Evolutionary conservation across 2,888 invertebrate genomes (phyloP).

Genomic region (Prosapia bicincta): DNA sequence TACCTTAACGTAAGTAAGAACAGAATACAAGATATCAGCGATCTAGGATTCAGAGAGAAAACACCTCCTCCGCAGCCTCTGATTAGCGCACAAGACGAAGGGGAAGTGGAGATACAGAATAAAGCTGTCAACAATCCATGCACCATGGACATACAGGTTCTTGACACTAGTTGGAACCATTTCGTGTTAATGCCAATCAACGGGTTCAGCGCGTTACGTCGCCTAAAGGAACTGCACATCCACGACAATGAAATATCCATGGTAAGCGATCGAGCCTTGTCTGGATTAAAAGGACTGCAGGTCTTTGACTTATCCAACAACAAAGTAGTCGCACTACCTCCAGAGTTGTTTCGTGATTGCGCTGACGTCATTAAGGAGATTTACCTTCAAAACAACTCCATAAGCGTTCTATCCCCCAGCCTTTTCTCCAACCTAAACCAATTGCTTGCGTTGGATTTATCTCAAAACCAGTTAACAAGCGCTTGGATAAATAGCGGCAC

Average conservation of each 20-base stretch:
- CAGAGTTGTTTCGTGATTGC: constrained; percentile 77
- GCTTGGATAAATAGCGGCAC: constrained; percentile 82
- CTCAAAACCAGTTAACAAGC: constrained; percentile 80
- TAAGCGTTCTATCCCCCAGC: constrained; percentile 79
- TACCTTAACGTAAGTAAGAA: constrained; percentile 83
- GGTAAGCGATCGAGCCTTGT: constrained; percentile 79
- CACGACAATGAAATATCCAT: constrained; percentile 87
- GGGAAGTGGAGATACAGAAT: constrained; percentile 42
- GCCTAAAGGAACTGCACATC: constrained; percentile 75
- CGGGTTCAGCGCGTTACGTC: constrained; percentile 75
- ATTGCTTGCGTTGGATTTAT: constrained; percentile 76
- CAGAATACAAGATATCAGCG: constrained; percentile 81
- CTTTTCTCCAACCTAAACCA: constrained; percentile 82
- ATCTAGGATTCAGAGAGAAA: constrained; percentile 78
- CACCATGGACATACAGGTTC: constrained; percentile 73
- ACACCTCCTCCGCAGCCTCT: constrained; percentile 58
- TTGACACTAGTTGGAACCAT: constrained; percentile 82
- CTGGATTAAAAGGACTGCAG: constrained; percentile 75
- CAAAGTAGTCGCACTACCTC: constrained; percentile 82
- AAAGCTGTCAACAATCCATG: constrained; percentile 48
- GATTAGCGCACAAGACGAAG: constrained; percentile 58
- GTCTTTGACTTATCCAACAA: constrained; percentile 88
- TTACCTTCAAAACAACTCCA: constrained; percentile 87
- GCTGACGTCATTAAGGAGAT: constrained; percentile 79
- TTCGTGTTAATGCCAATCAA: constrained; percentile 78